Conservation (phyloP, 2,888 invertebrate genomes). For the Sarcophaga rosellei region DNA sequence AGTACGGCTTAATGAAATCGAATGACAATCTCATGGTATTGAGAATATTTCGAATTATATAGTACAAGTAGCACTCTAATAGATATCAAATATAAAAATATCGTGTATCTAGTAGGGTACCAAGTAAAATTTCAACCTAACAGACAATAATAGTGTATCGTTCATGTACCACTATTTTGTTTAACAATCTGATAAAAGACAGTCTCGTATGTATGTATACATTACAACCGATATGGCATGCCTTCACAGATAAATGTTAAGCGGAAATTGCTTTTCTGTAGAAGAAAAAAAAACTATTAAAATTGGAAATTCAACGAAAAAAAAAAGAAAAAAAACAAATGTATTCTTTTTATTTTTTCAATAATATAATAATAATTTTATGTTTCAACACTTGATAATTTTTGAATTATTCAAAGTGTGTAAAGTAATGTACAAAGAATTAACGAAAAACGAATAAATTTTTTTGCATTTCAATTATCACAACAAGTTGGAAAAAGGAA, state of each 20-base stretch:
- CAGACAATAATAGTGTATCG: slow-evolving; percentile 2
- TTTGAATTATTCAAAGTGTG: not conserved
- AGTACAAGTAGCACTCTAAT: too few species aligned
- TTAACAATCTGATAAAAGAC: not conserved
- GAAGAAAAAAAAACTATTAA: not conserved
- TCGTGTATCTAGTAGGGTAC: not conserved
- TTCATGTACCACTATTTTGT: not conserved
- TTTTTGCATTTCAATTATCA: too few species aligned
- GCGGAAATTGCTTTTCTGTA: slow-evolving; percentile 39
- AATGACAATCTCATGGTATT: too few species aligned
- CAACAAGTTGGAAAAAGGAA: too few species aligned
- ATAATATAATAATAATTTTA: not conserved
- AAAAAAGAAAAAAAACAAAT: not conserved
- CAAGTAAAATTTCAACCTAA: slow-evolving; percentile 13
- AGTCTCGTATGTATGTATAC: not conserved
- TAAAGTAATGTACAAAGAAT: slow-evolving; percentile 3
- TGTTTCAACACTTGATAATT: too few species aligned
- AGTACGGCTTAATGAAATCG: too few species aligned
- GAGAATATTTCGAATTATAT: too few species aligned
- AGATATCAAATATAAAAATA: not conserved
- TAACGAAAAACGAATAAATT: too few species aligned
- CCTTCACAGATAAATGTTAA: slow-evolving; percentile 1
- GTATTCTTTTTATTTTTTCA: not conserved
- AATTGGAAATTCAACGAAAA: not conserved
- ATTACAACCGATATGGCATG: not conserved